Conservation (phyloP, 2,888 invertebrate genomes). For the Cephus runcator region DNA sequence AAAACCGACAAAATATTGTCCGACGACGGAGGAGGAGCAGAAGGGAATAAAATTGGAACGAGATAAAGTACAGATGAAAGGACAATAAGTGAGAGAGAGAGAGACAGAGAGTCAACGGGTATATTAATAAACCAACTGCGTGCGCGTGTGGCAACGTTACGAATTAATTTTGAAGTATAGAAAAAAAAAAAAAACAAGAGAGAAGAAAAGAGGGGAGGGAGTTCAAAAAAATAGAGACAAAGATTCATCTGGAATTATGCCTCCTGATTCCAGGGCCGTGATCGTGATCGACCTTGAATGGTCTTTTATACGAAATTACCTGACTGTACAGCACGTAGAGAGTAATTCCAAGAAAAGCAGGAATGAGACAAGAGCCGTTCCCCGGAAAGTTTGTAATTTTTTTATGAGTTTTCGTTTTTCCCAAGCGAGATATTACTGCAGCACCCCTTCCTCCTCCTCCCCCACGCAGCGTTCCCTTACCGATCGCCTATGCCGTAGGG, state of each 20-base stretch:
- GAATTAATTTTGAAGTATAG: neutral
- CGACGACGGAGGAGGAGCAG: constrained; percentile 29
- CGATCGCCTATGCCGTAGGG: neutral
- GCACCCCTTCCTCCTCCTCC: neutral
- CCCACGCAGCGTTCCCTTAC: neutral
- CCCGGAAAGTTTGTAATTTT: neutral
- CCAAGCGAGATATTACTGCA: neutral
- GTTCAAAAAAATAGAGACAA: neutral
- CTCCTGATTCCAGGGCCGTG: neutral
- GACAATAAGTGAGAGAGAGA: constrained; percentile 17
- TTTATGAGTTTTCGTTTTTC: neutral
- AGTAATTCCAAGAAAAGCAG: neutral
- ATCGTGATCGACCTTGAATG: neutral
- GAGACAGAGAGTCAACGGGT: constrained; percentile 6
- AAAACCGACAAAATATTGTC: constrained; percentile 58
- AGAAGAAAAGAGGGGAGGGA: neutral
- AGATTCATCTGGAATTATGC: neutral
- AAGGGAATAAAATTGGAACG: constrained; percentile 18
- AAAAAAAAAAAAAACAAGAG: neutral
- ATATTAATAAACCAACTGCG: constrained; percentile 10
- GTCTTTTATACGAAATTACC: neutral
- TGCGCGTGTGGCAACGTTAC: neutral
- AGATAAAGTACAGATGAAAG: neutral
- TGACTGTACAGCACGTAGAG: neutral
- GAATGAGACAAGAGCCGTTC: neutral